These are phyloP conservation scores for Heliothis virescens DNA, from an alignment of 1,140 invertebrate species.

Conservation along the genomic window DNA sequence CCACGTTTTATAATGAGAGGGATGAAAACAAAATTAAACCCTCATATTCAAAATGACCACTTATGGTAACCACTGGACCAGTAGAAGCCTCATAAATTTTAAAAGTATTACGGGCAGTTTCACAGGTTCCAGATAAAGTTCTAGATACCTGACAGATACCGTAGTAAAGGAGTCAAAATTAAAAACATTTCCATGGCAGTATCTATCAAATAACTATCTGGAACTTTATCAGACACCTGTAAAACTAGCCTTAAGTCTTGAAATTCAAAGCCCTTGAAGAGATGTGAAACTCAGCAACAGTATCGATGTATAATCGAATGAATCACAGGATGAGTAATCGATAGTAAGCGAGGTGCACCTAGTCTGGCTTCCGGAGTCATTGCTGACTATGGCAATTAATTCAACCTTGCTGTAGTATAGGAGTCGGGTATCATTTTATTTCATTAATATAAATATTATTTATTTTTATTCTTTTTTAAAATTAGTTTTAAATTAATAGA, in stretches of 20 bases:
- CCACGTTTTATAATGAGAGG: too few species aligned
- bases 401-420: slow-evolving; percentile 9
- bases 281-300: slow-evolving; percentile 6
- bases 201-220: too few species aligned
- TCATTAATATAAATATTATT: background rate
- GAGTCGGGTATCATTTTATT: background rate
- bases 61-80: too few species aligned
- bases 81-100: too few species aligned
- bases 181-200: too few species aligned
- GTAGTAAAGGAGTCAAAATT: too few species aligned
- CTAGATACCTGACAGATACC: too few species aligned
- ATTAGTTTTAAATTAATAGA: background rate
- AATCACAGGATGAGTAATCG: slow-evolving; percentile 24
- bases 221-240: too few species aligned
- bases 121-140: too few species aligned
- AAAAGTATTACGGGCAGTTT: too few species aligned
- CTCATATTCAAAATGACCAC: too few species aligned
- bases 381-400: slow-evolving; percentile 27
- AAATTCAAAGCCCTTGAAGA: slow-evolving; percentile 15
- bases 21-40: too few species aligned
- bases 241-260: background rate
- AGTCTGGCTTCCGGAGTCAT: slow-evolving; percentile 16
- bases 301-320: background rate
- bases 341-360: background rate
- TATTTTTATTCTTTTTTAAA: background rate